These are phyloP conservation scores for Thryonomys swinderianus DNA, from an alignment of 2,113 vertebrate species.

Conservation along the genomic window DNA sequence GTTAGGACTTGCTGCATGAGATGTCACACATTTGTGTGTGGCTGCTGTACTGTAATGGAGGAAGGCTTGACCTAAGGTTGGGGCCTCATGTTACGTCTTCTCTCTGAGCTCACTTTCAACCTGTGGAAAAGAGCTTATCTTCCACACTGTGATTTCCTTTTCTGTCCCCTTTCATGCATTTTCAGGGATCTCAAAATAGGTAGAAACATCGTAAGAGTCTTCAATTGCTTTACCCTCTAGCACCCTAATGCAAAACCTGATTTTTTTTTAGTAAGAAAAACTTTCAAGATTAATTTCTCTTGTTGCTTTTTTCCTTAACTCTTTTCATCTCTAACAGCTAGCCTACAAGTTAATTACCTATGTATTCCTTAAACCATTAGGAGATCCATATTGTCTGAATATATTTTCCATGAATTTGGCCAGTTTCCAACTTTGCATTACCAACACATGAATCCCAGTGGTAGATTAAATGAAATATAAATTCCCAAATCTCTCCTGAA, in stretches of 20 bases:
- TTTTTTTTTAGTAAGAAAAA: not conserved
- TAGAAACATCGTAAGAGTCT: not conserved
- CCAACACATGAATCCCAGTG: not conserved
- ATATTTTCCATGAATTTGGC: constrained; percentile 9
- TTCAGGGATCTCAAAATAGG: not conserved
- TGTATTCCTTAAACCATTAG: not conserved
- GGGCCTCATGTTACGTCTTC: accelerated
- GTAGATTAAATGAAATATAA: not conserved
- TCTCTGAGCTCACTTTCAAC: not conserved
- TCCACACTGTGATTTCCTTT: not conserved
- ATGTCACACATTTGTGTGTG: too few relatives aligned
- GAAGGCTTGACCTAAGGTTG: not conserved
- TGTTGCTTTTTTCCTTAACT: not conserved
- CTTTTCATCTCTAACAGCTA: not conserved
- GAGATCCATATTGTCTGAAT: not conserved
- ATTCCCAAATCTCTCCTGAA: not conserved
- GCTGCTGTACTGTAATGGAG: not conserved
- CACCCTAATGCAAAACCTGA: not conserved
- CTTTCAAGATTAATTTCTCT: not conserved
- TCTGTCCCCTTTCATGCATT: not conserved
- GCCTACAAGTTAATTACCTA: not conserved
- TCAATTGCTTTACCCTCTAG: not conserved
- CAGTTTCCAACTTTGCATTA: not conserved
- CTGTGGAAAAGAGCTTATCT: not conserved
- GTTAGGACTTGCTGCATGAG: not conserved